Percentiles rank a stretch among this genome's conserved stretches.
Conservation (phyloP, 2,797 vertebrate genomes). For the Epinephelus awoara region DNA sequence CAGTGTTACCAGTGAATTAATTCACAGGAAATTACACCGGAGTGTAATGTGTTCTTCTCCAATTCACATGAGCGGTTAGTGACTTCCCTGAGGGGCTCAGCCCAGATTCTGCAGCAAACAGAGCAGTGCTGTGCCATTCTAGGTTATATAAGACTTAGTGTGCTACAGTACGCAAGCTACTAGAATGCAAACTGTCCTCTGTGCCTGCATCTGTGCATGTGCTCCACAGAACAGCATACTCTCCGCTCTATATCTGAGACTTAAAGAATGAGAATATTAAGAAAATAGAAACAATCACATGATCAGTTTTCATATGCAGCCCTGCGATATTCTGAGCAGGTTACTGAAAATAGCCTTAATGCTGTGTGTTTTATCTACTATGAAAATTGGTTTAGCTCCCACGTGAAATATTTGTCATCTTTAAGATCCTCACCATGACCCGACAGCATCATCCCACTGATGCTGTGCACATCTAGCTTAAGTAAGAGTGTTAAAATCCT, state of each 20-base stretch:
- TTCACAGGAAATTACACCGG: conserved; percentile 58
- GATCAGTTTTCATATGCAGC: neutral
- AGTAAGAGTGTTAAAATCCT: conserved; percentile 35
- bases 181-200: conserved; percentile 48
- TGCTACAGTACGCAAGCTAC: conserved; percentile 46
- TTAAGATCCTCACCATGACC: conserved; percentile 53
- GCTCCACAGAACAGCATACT: conserved; percentile 20
- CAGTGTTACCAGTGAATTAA: conserved; percentile 43
- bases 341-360: conserved; percentile 41
- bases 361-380: conserved; percentile 9
- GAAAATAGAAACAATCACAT: conserved; percentile 17
- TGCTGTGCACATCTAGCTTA: conserved; percentile 8
- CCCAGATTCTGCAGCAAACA: conserved; percentile 72
- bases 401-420: conserved; percentile 59
- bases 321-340: conserved; percentile 5
- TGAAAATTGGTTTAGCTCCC: conserved; percentile 56
- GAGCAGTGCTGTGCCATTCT: conserved; percentile 51
- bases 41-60: conserved; percentile 55
- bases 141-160: conserved; percentile 72
- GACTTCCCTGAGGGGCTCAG: conserved; percentile 73
- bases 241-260: neutral
- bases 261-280: neutral
- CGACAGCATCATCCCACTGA: conserved; percentile 47
- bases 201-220: conserved; percentile 30
- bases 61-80: conserved; percentile 66